Conservation (phyloP, 1,140 invertebrate species). For the Achroia grisella region DNA sequence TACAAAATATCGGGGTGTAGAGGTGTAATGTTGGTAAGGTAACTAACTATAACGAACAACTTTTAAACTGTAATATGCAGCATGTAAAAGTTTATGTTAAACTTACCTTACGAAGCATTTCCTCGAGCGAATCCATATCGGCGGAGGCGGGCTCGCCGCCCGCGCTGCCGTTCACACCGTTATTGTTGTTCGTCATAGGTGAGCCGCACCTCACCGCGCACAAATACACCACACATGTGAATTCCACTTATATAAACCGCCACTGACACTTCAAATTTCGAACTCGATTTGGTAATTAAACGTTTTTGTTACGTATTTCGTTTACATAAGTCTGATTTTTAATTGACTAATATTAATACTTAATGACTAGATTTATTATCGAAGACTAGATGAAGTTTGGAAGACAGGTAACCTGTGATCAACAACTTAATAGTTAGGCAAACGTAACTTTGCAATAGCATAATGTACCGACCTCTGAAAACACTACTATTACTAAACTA, state of each 20-base stretch:
- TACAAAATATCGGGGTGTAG: no score
- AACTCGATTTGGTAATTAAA: constrained; percentile 5
- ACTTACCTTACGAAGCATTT: constrained; percentile 87
- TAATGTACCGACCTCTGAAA: no score
- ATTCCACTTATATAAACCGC: constrained; percentile 16
- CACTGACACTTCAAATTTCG: constrained; percentile 3
- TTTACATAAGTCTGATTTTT: constrained; percentile 2
- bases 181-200: constrained; percentile 73
- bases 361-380: constrained; percentile 1
- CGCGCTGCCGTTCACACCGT: constrained; percentile 54
- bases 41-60: no score
- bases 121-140: constrained; percentile 87
- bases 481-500: no score
- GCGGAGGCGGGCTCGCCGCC: constrained; percentile 76
- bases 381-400: constrained; percentile 1
- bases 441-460: no score
- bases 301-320: constrained; percentile 9
- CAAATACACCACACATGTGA: constrained; percentile 24
- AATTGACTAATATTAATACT: background rate
- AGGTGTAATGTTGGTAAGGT: no score
- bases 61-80: no score
- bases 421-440: no score
- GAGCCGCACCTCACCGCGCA: constrained; percentile 40
- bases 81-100: background rate
- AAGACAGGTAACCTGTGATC: background rate